These are phyloP conservation scores for Hormiphora californensis DNA, from an alignment of 37 sponge, comb jelly and placozoan species.

Conservation along the genomic window DNA sequence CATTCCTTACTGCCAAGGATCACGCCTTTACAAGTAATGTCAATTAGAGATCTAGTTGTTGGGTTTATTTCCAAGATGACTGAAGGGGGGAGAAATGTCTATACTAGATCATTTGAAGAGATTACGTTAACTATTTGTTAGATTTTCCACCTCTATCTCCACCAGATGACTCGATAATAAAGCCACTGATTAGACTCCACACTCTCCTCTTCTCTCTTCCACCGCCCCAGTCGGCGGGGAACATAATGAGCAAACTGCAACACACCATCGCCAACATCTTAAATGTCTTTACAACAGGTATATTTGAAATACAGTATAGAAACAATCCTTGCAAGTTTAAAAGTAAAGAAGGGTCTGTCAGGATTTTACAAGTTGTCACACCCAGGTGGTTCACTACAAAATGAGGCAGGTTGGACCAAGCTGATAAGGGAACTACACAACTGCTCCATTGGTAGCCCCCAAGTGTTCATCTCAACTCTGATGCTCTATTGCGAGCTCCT, in stretches of 20 bases:
- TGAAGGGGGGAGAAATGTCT: neutral
- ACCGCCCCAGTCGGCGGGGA: neutral
- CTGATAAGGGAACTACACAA: slow-evolving; percentile 5
- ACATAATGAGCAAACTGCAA: slow-evolving; percentile 33
- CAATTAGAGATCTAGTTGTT: neutral
- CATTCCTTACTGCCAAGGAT: slow-evolving; percentile 12
- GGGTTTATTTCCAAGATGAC: too few relatives aligned
- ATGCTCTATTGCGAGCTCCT: slow-evolving; percentile 42
- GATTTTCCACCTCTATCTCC: too few relatives aligned
- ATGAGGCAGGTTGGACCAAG: slow-evolving; percentile 9
- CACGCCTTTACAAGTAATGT: slow-evolving; percentile 33
- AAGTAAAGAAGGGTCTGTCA: too few relatives aligned
- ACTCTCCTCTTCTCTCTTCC: slow-evolving; percentile 51
- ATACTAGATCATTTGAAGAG: neutral
- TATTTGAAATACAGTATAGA: too few relatives aligned
- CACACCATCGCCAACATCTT: slow-evolving; percentile 47
- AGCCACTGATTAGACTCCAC: slow-evolving; percentile 43
- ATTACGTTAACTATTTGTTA: too few relatives aligned
- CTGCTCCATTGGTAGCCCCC: slow-evolving; percentile 14
- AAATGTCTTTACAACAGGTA: slow-evolving; percentile 20
- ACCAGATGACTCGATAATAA: slow-evolving; percentile 40
- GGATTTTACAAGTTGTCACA: too few relatives aligned
- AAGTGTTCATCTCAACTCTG: slow-evolving; percentile 46
- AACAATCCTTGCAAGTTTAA: too few relatives aligned
- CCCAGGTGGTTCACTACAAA: too few relatives aligned